Evolutionary conservation across 2,797 vertebrate species (phyloP), one percentile per base, ranked within the genome.

Genomic region (Chloroceryle inda): DNA sequence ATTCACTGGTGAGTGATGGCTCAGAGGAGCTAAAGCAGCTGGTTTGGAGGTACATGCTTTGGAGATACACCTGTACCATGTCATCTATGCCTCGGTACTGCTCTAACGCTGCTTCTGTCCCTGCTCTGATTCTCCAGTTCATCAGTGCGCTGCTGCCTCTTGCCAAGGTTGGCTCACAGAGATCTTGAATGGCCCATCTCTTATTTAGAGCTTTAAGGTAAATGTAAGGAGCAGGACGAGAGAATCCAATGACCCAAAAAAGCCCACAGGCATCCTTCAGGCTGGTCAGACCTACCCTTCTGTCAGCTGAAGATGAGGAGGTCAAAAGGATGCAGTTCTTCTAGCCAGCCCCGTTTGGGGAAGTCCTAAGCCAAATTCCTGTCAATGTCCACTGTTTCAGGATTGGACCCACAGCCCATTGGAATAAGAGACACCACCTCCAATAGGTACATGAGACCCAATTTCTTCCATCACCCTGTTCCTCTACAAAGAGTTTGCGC

Each of bases 401-500:
- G 40, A 27, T 1, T 67, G n/a, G 58, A 53, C 14, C 37, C 72
- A 16, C 27, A 50, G 10, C 6, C 35, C 6, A 6, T 6, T 67
- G 40, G 17, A 80, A 40, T 59, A 64, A 53, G 22, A 53, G 29
- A 6, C 9, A 1, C 33, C 5, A 2, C 44, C 35, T 79, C 22
- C 1, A 4, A 9, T 35, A 71, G 16, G 22, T 15, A 45, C 26
- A 58, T 11, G 26, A 67, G 17, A 42, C 8, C 10, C 23, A n/a
- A 29, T 53, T 77, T 50, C 22, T 50, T 67, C 49, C 37, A 26
- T 67, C 38, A 29, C 6, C 10, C 59, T 6, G 5, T 45, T n/a
- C 5, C 13, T 81, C 64, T 23, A 2, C 5, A 27, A 38, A 31
- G 33, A 37, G 12, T 45, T 73, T 37, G 5, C 0, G 0, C 9